These are phyloP conservation scores for Drosophila meridiana DNA, from an alignment of 2,888 invertebrate genomes.

Conservation along the genomic window DNA sequence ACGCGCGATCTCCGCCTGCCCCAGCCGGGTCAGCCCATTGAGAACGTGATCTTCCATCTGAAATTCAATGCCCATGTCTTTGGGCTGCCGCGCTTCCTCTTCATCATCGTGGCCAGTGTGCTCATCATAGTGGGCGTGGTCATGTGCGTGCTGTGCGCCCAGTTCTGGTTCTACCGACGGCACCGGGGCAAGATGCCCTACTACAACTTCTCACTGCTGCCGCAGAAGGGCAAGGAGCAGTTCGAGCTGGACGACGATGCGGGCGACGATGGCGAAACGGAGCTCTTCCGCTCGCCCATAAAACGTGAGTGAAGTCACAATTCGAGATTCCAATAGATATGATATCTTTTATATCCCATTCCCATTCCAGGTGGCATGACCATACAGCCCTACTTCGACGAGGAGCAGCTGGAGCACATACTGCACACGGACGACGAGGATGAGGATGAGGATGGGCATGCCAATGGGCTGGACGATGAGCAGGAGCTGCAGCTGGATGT, in stretches of 20 bases:
- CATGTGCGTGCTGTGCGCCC: constrained; percentile 78
- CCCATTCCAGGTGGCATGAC: constrained; percentile 76
- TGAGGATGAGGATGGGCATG: constrained; percentile 82
- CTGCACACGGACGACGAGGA: constrained; percentile 85
- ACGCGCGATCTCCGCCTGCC: constrained; percentile 82
- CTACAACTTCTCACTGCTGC: constrained; percentile 84
- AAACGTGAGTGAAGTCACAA: constrained; percentile 77
- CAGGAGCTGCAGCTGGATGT: constrained; percentile 65
- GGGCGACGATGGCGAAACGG: constrained; percentile 83
- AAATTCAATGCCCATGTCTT: constrained; percentile 89
- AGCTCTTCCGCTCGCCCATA: constrained; percentile 84
- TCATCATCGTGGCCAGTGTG: constrained; percentile 90
- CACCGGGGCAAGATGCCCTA: constrained; percentile 79
- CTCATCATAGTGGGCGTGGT: constrained; percentile 78
- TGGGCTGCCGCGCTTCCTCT: constrained; percentile 91
- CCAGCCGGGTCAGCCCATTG: constrained; percentile 85
- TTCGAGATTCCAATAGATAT: too few species aligned
- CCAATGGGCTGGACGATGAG: constrained; percentile 36
- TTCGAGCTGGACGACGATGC: constrained; percentile 84
- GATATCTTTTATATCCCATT: neutral
- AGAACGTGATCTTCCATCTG: constrained; percentile 89
- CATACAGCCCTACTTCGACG: constrained; percentile 89
- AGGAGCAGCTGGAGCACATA: constrained; percentile 87
- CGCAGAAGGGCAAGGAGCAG: constrained; percentile 83
- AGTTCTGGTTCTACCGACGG: constrained; percentile 77